phyloP scores from a whole-genome alignment of 2,113 vertebrate species.

The Kobus ellipsiprymnus region DNA sequence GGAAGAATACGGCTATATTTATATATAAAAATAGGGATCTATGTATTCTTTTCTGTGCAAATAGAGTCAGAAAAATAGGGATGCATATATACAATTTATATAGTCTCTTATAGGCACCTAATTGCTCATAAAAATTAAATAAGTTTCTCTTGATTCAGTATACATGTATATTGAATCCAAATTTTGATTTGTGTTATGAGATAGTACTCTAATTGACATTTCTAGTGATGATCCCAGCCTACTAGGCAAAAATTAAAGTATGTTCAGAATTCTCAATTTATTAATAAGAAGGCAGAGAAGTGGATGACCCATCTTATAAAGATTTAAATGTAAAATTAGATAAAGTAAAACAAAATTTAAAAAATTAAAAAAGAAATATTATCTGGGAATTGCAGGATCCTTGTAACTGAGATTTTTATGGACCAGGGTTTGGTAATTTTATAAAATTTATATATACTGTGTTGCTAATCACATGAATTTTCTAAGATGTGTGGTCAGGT shows the following conservation, averaged over 20 bases:
- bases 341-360: not conserved
- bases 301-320: not conserved
- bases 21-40: not conserved
- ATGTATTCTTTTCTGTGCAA: not conserved
- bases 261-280: slow-evolving; percentile 8
- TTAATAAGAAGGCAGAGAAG: not conserved
- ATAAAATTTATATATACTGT: not conserved
- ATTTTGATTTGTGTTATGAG: not conserved
- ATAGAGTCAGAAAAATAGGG: not conserved
- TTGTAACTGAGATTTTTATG: not conserved
- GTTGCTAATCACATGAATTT: not conserved
- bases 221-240: not conserved
- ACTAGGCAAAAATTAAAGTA: not conserved
- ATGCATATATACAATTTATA: not conserved
- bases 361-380: not conserved
- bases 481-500: not conserved
- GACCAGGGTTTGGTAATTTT: not conserved
- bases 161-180: not conserved
- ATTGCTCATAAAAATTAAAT: slow-evolving; percentile 9
- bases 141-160: not conserved
- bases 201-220: not conserved
- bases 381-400: not conserved
- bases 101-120: not conserved
- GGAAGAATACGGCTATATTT: not conserved
- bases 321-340: not conserved